Conservation (phyloP, 2,888 invertebrate genomes). For the Hypercompe scribonia region DNA sequence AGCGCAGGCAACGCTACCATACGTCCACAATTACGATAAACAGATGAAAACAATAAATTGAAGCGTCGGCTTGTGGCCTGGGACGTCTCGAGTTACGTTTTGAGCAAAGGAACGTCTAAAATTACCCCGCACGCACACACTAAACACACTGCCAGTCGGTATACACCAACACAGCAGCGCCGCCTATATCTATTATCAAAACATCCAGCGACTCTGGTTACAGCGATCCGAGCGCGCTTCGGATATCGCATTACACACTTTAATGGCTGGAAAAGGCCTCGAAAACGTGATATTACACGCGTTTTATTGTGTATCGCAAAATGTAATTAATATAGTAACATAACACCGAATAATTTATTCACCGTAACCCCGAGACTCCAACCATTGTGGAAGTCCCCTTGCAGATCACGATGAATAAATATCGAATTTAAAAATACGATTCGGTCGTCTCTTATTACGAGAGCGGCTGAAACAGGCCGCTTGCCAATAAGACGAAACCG, state of each 20-base stretch:
- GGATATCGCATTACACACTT: slow-evolving; percentile 86
- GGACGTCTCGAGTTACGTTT: slow-evolving; percentile 85
- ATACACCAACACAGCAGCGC: slow-evolving; percentile 74
- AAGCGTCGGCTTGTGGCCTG: slow-evolving; percentile 84
- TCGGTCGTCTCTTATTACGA: slow-evolving; percentile 78
- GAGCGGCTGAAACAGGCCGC: slow-evolving; percentile 75
- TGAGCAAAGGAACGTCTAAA: slow-evolving; percentile 87
- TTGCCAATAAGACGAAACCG: slow-evolving; percentile 78
- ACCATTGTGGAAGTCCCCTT: slow-evolving; percentile 71
- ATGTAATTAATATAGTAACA: slow-evolving; percentile 85
- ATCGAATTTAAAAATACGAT: slow-evolving; percentile 85
- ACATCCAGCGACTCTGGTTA: slow-evolving; percentile 85
- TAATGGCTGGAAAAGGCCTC: slow-evolving; percentile 87
- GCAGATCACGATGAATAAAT: slow-evolving; percentile 65
- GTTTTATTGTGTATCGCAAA: slow-evolving; percentile 85
- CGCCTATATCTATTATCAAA: slow-evolving; percentile 86
- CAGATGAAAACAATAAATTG: slow-evolving; percentile 85
- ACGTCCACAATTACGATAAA: slow-evolving; percentile 73
- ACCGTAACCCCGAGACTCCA: slow-evolving; percentile 69
- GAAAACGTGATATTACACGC: slow-evolving; percentile 86
- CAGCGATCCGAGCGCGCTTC: slow-evolving; percentile 86
- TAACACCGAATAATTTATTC: slow-evolving; percentile 82
- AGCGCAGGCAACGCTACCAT: slow-evolving; percentile 55
- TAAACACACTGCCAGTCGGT: slow-evolving; percentile 61
- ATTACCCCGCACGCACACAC: slow-evolving; percentile 84